These are phyloP conservation scores for Cerastis rubricosa DNA, from an alignment of 2,888 invertebrate genomes.

Conservation along the genomic window DNA sequence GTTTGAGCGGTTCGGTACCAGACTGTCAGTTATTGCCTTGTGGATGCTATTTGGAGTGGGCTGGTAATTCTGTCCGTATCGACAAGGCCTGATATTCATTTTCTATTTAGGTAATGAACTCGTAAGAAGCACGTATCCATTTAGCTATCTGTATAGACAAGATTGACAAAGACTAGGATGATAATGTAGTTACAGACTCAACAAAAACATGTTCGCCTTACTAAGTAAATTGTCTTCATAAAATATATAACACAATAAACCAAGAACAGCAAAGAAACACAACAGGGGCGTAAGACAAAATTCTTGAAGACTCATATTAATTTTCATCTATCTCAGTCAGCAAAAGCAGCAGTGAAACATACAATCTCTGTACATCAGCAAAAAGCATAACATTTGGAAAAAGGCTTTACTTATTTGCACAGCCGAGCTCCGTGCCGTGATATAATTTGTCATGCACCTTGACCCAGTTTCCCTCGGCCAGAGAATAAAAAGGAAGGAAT, in stretches of 20 bases:
- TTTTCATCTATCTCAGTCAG: conserved; percentile 62
- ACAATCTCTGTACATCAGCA: conserved; percentile 69
- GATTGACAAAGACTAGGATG: not conserved
- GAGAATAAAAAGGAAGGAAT: conserved; percentile 70
- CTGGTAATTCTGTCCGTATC: conserved; percentile 34
- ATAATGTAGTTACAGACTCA: not conserved
- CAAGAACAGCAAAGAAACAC: not conserved
- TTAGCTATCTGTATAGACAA: not conserved
- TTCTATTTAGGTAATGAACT: conserved; percentile 23
- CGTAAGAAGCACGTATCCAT: conserved; percentile 3
- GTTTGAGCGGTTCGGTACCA: conserved; percentile 45
- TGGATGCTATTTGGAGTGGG: conserved; percentile 27
- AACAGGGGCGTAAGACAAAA: conserved; percentile 34
- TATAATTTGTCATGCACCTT: conserved; percentile 84
- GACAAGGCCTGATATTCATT: conserved; percentile 15
- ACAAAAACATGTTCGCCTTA: not conserved
- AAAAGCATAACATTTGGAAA: conserved; percentile 78
- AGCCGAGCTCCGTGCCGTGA: conserved; percentile 73
- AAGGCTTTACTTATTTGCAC: conserved; percentile 81
- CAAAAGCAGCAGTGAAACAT: conserved; percentile 59
- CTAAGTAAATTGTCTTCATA: not conserved
- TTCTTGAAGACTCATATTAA: conserved; percentile 55
- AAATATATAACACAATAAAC: not conserved
- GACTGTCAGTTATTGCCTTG: conserved; percentile 45
- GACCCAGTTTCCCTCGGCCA: conserved; percentile 74